Percentiles rank a stretch among this genome's conserved stretches.
phyloP scores from a whole-genome alignment of 1,140 invertebrate genomes.

The Drosophila melanica region DNA sequence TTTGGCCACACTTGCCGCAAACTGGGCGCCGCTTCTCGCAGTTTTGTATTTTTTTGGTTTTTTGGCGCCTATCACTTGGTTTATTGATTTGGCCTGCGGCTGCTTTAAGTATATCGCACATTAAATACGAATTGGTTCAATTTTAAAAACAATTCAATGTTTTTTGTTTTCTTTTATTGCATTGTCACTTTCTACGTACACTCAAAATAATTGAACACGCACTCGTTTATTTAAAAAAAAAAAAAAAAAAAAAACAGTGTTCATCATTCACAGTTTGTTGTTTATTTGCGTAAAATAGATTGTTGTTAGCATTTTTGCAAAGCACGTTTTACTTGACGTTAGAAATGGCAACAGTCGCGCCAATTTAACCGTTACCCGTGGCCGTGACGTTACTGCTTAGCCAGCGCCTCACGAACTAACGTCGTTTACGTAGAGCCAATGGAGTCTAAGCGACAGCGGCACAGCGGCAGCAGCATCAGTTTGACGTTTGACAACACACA shows the following conservation, averaged over 20 bases:
- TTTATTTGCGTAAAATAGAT: conserved; percentile 17
- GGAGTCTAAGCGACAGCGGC: conserved; percentile 21
- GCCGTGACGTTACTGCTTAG: conserved; percentile 62
- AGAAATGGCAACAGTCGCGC: neutral
- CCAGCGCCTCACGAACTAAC: conserved; percentile 74
- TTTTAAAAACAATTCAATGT: neutral
- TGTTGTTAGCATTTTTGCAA: conserved; percentile 25
- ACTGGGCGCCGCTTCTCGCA: conserved; percentile 30
- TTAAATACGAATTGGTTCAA: conserved; percentile 27
- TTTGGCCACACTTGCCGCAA: conserved; percentile 28
- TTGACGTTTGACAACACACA: conserved; percentile 57
- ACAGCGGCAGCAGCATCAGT: conserved; percentile 57
- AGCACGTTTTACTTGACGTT: conserved; percentile 38
- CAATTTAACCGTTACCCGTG: conserved; percentile 26
- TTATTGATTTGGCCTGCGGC: conserved; percentile 53
- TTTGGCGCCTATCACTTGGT: conserved; percentile 7
- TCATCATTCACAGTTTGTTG: conserved; percentile 3
- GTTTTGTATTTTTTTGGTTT: conserved; percentile 23
- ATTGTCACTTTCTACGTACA: conserved; percentile 36
- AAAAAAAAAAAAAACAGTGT: no score
- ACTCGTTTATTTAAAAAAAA: no score
- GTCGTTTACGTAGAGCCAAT: conserved; percentile 16
- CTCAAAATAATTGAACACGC: neutral
- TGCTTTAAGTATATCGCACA: conserved; percentile 6
- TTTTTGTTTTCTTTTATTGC: conserved; percentile 30